A percentile compares a stretch with the other conserved stretches of the same genome.
Evolutionary conservation across 2,797 vertebrate species (phyloP).

Genomic region (Rhabdophis nuchalis): DNA sequence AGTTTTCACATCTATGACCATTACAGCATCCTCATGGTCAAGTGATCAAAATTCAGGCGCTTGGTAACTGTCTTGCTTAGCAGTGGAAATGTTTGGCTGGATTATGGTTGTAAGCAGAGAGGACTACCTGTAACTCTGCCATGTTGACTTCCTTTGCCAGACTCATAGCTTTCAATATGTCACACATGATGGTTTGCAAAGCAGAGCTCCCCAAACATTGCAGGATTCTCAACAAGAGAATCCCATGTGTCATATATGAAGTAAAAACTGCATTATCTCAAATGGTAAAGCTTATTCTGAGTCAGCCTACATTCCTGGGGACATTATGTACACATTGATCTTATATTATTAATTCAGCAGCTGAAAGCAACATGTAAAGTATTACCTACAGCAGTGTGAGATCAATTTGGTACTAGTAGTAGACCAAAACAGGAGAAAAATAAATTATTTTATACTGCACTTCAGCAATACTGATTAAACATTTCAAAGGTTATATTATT

Average conservation of each 20-base stretch:
- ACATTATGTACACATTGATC: neutral
- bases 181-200: neutral
- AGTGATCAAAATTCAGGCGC: neutral
- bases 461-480: accelerated
- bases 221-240: neutral
- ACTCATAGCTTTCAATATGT: neutral
- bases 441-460: constrained; percentile 14
- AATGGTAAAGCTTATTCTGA: neutral
- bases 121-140: neutral
- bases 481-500: constrained; percentile 14
- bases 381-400: neutral
- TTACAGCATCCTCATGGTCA: neutral
- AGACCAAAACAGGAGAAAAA: neutral
- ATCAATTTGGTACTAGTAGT: neutral
- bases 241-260: neutral
- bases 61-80: neutral
- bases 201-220: neutral
- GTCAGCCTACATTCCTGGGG: neutral
- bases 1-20: neutral
- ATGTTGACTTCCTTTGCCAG: neutral
- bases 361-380: neutral
- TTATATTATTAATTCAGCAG: neutral
- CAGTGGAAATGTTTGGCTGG: neutral
- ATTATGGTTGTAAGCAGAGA: neutral
- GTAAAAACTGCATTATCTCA: neutral